A percentile compares a stretch with the other conserved stretches of the same genome.
These are phyloP conservation scores for Pissodes strobi DNA, from an alignment of 1,140 invertebrate genomes.

Conservation along the genomic window DNA sequence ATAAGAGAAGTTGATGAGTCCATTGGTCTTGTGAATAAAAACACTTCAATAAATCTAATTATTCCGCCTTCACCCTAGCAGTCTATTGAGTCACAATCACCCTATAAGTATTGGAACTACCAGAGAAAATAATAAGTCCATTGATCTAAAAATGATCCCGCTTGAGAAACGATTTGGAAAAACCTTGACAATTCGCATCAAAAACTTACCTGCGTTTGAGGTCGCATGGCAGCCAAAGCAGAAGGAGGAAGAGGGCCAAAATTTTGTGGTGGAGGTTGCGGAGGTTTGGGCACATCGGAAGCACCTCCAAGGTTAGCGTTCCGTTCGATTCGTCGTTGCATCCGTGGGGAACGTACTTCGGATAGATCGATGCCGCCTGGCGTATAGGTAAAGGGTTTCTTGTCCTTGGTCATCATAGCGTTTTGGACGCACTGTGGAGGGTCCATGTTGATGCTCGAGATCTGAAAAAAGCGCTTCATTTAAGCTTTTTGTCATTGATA, in stretches of 20 bases:
- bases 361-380: conserved; percentile 89
- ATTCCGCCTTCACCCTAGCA: too few relatives aligned
- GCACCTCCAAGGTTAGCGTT: conserved; percentile 67
- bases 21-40: too few relatives aligned
- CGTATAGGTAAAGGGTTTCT: conserved; percentile 94
- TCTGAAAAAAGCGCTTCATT: too few relatives aligned
- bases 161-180: background rate
- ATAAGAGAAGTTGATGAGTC: too few relatives aligned
- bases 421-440: conserved; percentile 89
- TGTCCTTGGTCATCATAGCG: conserved; percentile 93
- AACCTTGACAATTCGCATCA: background rate
- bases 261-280: conserved; percentile 52
- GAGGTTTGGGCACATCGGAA: conserved; percentile 55
- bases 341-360: conserved; percentile 85
- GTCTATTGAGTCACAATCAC: too few relatives aligned
- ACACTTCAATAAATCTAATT: too few relatives aligned
- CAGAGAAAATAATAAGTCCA: too few relatives aligned
- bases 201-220: conserved; percentile 67
- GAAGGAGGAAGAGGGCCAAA: conserved; percentile 58
- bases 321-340: conserved; percentile 77
- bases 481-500: too few relatives aligned
- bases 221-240: conserved; percentile 62
- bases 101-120: too few relatives aligned
- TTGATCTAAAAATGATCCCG: too few relatives aligned
- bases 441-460: conserved; percentile 56